Conservation (phyloP, 2,113 vertebrate species). For the Chloropsis hardwickii region DNA sequence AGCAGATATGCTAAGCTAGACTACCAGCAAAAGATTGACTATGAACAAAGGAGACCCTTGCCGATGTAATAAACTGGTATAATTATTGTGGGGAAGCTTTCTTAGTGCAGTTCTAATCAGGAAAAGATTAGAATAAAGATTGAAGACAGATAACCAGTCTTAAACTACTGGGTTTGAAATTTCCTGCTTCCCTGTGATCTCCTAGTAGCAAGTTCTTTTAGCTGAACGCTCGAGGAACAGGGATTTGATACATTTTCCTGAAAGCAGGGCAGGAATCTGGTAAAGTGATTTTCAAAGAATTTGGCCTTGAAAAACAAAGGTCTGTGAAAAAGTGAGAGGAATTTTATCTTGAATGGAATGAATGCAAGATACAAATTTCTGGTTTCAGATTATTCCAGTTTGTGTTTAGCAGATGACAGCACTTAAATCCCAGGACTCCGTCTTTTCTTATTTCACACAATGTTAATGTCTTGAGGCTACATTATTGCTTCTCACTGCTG, state of each 20-base stretch:
- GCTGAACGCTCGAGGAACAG: background rate
- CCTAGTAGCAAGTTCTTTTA: background rate
- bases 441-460: background rate
- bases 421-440: background rate
- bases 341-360: constrained; percentile 1
- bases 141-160: background rate
- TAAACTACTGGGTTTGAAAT: background rate
- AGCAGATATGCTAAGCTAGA: background rate
- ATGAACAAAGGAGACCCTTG: background rate
- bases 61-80: fast-evolving
- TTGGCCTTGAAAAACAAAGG: background rate
- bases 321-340: constrained; percentile 12
- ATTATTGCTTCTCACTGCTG: background rate
- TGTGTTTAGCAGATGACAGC: background rate
- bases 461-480: background rate
- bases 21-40: background rate
- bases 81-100: background rate
- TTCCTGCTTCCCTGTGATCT: background rate
- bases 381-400: background rate
- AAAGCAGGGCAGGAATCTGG: background rate
- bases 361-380: background rate
- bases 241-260: constrained; percentile 36
- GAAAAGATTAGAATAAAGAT: background rate
- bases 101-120: background rate
- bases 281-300: constrained; percentile 34